Conservation (phyloP, 2,888 invertebrate species). For the Coleophora deauratella region DNA sequence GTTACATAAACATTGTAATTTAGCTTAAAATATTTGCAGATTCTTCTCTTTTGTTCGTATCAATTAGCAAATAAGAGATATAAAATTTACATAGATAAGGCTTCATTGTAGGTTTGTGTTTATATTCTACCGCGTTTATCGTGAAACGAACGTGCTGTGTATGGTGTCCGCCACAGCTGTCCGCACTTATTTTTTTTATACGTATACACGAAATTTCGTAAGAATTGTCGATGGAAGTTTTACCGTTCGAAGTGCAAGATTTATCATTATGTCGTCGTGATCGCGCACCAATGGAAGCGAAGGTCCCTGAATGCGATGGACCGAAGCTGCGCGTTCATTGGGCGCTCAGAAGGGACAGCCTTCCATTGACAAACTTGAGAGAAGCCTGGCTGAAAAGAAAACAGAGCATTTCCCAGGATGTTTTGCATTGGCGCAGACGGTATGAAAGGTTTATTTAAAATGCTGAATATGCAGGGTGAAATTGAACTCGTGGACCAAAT, state of each 20-base stretch:
- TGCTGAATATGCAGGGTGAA: background rate
- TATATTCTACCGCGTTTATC: conserved; percentile 3
- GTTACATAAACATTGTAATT: too few relatives aligned
- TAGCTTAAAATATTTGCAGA: conserved; percentile 10
- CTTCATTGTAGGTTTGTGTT: conserved; percentile 18
- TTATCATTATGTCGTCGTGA: conserved; percentile 1
- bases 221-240: too few relatives aligned
- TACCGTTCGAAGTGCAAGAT: too few relatives aligned
- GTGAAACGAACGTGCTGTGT: conserved; percentile 1
- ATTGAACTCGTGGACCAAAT: too few relatives aligned
- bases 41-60: conserved; percentile 21
- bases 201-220: too few relatives aligned
- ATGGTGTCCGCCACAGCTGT: background rate
- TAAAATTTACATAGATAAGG: conserved; percentile 24
- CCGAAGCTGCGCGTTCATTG: conserved; percentile 28
- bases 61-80: conserved; percentile 32
- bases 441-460: conserved; percentile 22
- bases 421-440: conserved; percentile 45
- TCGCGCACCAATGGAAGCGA: conserved; percentile 16
- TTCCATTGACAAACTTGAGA: conserved; percentile 48
- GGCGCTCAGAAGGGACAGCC: conserved; percentile 52
- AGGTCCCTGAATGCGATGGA: conserved; percentile 16
- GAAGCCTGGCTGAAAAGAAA: conserved; percentile 46
- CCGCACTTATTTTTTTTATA: too few relatives aligned
- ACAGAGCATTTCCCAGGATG: conserved; percentile 41